Percentiles rank a stretch among this genome's conserved stretches.
phyloP scores from a whole-genome alignment of 2,888 invertebrate species.

The Mayetiola destructor region DNA sequence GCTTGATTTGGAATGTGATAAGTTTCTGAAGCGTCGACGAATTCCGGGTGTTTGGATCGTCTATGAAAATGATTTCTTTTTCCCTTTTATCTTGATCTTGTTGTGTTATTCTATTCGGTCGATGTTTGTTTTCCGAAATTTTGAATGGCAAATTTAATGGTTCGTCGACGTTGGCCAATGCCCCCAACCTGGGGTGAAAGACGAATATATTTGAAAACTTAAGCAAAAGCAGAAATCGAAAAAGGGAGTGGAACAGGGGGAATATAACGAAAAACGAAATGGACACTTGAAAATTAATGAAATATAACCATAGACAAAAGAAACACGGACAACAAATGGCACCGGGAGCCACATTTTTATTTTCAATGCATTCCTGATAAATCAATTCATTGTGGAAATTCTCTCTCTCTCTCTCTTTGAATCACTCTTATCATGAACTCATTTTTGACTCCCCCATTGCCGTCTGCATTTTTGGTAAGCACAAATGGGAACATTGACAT shows the following conservation, averaged over 20 bases:
- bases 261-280: no score
- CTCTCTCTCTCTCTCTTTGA: neutral
- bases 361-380: neutral
- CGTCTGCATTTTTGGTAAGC: neutral
- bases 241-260: neutral
- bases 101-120: conserved; percentile 4
- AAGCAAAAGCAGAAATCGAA: neutral
- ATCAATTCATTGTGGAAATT: neutral
- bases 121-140: conserved; percentile 11
- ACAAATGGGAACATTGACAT: neutral
- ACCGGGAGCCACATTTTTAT: neutral
- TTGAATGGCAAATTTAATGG: neutral
- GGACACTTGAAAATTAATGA: conserved; percentile 8
- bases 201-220: neutral
- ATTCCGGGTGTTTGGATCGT: neutral
- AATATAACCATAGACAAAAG: neutral
- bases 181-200: neutral
- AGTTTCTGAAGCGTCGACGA: neutral
- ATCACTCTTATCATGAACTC: neutral
- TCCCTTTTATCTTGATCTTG: neutral
- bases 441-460: neutral
- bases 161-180: neutral
- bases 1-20: conserved; percentile 1
- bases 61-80: neutral
- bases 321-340: neutral